Conservation (phyloP, 2,888 invertebrate species). For the Drosophila tanythrix region DNA sequence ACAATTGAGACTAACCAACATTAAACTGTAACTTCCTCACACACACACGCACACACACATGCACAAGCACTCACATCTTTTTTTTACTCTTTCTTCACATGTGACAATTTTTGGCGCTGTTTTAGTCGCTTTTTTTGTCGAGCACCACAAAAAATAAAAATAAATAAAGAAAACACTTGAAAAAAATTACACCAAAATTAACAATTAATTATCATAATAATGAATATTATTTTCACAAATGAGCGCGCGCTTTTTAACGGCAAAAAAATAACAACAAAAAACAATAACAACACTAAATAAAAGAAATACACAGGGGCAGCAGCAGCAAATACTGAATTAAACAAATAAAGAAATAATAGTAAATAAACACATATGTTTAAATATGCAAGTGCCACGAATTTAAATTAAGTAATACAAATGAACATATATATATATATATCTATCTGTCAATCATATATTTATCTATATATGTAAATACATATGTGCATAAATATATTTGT, state of each 20-base stretch:
- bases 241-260: constrained; percentile 48
- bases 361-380: constrained; percentile 7
- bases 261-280: constrained; percentile 2
- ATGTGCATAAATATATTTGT: constrained; percentile 12
- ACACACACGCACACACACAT: constrained; percentile 29
- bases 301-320: constrained; percentile 31
- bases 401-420: constrained; percentile 41
- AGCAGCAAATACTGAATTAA: constrained; percentile 44
- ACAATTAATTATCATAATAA: constrained; percentile 4
- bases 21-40: constrained; percentile 79
- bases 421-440: constrained; percentile 8
- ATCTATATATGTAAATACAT: constrained; percentile 4
- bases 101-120: constrained; percentile 25
- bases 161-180: constrained; percentile 8
- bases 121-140: constrained; percentile 20
- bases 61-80: constrained; percentile 8
- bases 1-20: constrained; percentile 77
- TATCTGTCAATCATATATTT: background rate
- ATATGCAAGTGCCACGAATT: constrained; percentile 25
- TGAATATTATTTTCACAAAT: constrained; percentile 14
- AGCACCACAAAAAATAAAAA: constrained; percentile 14
- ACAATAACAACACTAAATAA: constrained; percentile 11
- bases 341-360: constrained; percentile 19
- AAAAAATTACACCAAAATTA: constrained; percentile 20
- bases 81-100: constrained; percentile 9